Evolutionary conservation across 2,797 vertebrate species (phyloP).

Genomic region (Eleutherodactylus coqui): DNA sequence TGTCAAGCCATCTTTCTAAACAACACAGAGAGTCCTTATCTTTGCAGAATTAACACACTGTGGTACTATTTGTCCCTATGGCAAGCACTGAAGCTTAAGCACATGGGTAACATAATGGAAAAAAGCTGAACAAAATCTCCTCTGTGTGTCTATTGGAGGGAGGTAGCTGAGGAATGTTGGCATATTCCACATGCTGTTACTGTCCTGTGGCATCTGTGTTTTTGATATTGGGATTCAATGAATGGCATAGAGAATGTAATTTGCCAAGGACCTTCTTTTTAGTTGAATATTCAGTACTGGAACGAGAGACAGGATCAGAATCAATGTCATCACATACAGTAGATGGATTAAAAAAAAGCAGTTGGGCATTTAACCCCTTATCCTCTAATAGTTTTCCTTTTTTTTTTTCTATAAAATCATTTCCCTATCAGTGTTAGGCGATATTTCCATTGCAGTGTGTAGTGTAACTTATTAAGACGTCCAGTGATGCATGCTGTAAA

Average conservation of each 20-base stretch:
- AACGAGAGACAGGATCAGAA: neutral
- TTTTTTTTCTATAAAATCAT: neutral
- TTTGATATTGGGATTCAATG: constrained; percentile 47
- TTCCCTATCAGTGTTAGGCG: neutral
- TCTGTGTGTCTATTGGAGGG: constrained; percentile 48
- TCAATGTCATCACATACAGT: neutral
- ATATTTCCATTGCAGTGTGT: neutral
- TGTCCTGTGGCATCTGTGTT: constrained; percentile 58
- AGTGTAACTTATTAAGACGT: neutral
- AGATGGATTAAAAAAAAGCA: neutral
- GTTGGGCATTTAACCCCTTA: neutral
- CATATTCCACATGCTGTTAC: constrained; percentile 54
- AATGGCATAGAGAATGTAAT: constrained; percentile 50
- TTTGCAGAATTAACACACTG: constrained; percentile 65
- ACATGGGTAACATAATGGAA: constrained; percentile 58
- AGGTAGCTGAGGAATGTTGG: constrained; percentile 58
- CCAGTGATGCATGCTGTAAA: neutral
- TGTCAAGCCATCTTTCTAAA: constrained; percentile 74
- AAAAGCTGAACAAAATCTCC: constrained; percentile 59
- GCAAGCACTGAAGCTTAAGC: constrained; percentile 52
- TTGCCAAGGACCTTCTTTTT: constrained; percentile 38
- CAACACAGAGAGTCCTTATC: constrained; percentile 72
- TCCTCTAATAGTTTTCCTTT: neutral
- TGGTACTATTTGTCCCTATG: constrained; percentile 47
- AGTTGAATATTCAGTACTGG: constrained; percentile 2